phyloP scores from a whole-genome alignment of 2,888 invertebrate species.

The Cistogaster globosa region DNA sequence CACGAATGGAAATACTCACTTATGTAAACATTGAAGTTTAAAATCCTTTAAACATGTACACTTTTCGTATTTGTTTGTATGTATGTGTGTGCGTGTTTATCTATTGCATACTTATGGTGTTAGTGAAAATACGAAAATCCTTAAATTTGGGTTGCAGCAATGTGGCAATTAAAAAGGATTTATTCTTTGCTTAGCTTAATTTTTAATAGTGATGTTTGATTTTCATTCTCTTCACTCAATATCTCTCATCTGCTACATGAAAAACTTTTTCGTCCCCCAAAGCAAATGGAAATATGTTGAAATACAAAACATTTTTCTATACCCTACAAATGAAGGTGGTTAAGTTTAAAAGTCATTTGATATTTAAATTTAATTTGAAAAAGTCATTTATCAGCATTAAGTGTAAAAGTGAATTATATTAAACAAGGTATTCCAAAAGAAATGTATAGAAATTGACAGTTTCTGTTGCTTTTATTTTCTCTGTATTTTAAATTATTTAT shows the following conservation, averaged over 20 bases:
- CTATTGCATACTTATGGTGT: neutral
- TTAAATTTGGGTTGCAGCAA: conserved; percentile 56
- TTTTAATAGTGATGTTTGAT: conserved; percentile 68
- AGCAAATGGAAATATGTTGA: conserved; percentile 17
- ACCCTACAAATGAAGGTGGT: conserved; percentile 8
- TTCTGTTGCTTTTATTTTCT: too few relatives aligned
- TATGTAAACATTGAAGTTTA: neutral
- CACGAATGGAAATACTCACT: too few relatives aligned
- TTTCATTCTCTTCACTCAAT: conserved; percentile 26
- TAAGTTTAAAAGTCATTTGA: too few relatives aligned
- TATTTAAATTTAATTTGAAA: too few relatives aligned
- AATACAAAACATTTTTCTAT: neutral
- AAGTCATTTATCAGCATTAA: too few relatives aligned
- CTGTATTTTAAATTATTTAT: too few relatives aligned
- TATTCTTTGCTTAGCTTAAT: conserved; percentile 70
- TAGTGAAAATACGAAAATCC: conserved; percentile 62
- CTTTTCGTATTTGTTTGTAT: neutral
- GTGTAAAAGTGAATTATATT: too few relatives aligned
- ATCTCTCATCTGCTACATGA: conserved; percentile 17
- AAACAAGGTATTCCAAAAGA: too few relatives aligned
- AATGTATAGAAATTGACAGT: too few relatives aligned
- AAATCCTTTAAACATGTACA: conserved; percentile 22
- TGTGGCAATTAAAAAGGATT: conserved; percentile 71
- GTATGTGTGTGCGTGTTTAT: neutral
- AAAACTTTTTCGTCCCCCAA: neutral